phyloP scores from a whole-genome alignment of 2,797 vertebrate species.

The Aplochiton taeniatus region DNA sequence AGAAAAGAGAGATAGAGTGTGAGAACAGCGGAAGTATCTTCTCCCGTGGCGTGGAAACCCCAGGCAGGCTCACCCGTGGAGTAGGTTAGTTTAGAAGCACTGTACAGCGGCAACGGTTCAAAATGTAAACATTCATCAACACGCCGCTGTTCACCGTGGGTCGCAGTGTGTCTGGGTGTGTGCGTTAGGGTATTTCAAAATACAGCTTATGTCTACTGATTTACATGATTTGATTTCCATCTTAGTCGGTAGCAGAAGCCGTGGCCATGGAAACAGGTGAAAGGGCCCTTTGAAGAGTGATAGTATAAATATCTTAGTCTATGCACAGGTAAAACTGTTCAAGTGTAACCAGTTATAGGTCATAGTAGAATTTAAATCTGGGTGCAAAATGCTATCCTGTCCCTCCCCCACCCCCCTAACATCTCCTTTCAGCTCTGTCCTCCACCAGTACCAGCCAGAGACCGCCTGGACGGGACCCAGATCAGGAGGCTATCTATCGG shows the following conservation, averaged over 20 bases:
- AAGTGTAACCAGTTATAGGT: too few species aligned
- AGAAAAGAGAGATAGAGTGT: too few species aligned
- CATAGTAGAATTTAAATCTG: too few species aligned
- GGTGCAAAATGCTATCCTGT: neutral
- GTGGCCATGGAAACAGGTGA: too few species aligned
- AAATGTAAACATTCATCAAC: constrained; percentile 39
- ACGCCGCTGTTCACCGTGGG: constrained; percentile 9
- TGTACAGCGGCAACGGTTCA: constrained; percentile 51
- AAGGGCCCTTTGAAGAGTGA: too few species aligned
- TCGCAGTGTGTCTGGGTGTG: constrained; percentile 20
- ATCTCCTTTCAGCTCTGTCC: constrained; percentile 36
- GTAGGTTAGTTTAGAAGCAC: constrained; percentile 39
- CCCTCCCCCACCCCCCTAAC: constrained; percentile 27
- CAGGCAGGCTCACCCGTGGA: constrained; percentile 34
- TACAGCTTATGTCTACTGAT: constrained; percentile 1
- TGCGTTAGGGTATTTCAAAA: neutral
- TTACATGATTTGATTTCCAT: constrained; percentile 12
- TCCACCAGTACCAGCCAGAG: neutral
- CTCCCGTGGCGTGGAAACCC: constrained; percentile 34
- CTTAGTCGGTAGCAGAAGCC: too few species aligned
- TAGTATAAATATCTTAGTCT: too few species aligned
- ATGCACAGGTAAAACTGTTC: too few species aligned
- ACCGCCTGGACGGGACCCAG: too few species aligned
- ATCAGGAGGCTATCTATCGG: too few species aligned
- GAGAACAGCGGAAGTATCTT: constrained; percentile 6